These are phyloP conservation scores for Callimorpha dominula DNA, from an alignment of 2,888 invertebrate species.

Conservation along the genomic window DNA sequence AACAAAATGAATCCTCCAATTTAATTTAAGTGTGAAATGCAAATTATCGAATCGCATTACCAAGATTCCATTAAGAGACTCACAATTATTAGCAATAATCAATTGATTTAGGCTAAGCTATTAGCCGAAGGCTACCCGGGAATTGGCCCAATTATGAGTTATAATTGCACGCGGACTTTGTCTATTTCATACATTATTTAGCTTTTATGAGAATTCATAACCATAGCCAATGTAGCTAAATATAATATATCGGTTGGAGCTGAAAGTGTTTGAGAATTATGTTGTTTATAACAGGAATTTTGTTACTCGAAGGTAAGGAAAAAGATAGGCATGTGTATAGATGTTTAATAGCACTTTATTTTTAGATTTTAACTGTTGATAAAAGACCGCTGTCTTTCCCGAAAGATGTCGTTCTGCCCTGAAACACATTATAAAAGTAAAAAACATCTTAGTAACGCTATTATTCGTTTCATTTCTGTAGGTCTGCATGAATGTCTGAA, in stretches of 20 bases:
- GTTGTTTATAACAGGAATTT: no score
- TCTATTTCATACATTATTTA: slow-evolving; percentile 45
- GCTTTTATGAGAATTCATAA: slow-evolving; percentile 46
- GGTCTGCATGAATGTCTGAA: no score
- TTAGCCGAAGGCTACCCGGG: slow-evolving; percentile 43
- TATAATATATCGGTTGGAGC: not conserved
- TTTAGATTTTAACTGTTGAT: no score
- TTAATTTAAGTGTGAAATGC: not conserved
- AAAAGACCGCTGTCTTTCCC: no score
- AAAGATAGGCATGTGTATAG: no score
- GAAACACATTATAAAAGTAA: no score
- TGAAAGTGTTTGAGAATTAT: not conserved
- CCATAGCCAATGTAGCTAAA: slow-evolving; percentile 23
- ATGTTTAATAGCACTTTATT: no score
- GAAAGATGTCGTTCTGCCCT: no score
- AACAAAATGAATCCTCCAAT: slow-evolving; percentile 7
- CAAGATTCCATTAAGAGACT: slow-evolving; percentile 52
- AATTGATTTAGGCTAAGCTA: slow-evolving; percentile 59
- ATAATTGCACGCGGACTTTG: slow-evolving; percentile 47
- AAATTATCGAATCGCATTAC: slow-evolving; percentile 43
- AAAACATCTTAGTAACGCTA: no score
- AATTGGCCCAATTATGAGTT: slow-evolving; percentile 52
- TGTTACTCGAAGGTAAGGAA: no score
- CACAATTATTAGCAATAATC: slow-evolving; percentile 54
- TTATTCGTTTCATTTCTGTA: no score